Evolutionary conservation across 2,113 vertebrate species (phyloP).

Genomic region (Cyprinodon brontotheroides): DNA sequence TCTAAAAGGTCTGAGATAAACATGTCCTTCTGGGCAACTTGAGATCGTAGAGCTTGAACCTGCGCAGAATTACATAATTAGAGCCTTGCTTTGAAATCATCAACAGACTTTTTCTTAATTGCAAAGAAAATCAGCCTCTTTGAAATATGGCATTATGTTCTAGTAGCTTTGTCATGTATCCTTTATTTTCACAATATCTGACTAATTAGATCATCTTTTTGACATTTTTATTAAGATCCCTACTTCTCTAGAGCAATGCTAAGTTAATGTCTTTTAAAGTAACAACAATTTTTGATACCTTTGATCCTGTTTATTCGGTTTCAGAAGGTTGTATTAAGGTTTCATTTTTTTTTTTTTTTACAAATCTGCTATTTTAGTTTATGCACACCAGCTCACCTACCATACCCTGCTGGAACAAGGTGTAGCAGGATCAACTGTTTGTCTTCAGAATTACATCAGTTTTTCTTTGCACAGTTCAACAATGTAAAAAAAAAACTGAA

Average conservation of each 20-base stretch:
- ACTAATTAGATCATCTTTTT: not conserved
- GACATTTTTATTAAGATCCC: not conserved
- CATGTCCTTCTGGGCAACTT: constrained; percentile 92
- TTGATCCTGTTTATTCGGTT: not conserved
- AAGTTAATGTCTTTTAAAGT: not conserved
- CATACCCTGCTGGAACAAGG: not conserved
- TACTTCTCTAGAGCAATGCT: not conserved
- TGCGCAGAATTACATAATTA: constrained; percentile 53
- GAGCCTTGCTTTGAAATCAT: not conserved
- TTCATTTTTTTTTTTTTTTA: not conserved
- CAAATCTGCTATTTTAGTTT: not conserved
- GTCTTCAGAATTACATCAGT: not conserved
- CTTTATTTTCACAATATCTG: not conserved
- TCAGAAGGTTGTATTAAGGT: not conserved
- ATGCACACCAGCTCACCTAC: not conserved
- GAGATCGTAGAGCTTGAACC: constrained; percentile 88
- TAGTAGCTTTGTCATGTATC: not conserved
- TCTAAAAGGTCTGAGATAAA: constrained; percentile 95
- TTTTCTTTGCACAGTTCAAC: not conserved
- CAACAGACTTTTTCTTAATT: not conserved
- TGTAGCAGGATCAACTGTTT: too few relatives aligned
- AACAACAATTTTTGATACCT: not conserved
- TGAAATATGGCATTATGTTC: not conserved
- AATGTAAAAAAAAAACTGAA: not conserved
- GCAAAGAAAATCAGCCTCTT: not conserved